A percentile compares a stretch with the other conserved stretches of the same genome.
phyloP scores from a whole-genome alignment of 2,113 vertebrate species.

The Melanotaenia duboulayi region DNA sequence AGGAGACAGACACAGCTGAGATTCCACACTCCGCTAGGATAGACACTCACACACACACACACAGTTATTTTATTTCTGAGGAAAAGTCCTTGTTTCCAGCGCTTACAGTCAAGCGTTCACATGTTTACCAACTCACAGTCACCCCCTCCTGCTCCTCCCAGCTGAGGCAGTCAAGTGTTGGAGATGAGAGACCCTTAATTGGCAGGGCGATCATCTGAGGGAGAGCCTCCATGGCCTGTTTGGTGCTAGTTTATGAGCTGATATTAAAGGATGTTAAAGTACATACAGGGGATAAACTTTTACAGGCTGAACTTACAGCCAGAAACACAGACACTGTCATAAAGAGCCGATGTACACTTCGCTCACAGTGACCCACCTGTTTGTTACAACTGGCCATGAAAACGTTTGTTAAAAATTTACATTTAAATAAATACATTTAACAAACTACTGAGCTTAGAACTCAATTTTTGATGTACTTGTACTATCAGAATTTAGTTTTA shows the following conservation, averaged over 20 bases:
- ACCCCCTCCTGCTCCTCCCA: conserved; percentile 18
- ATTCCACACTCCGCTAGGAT: conserved; percentile 71
- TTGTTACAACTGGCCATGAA: background rate
- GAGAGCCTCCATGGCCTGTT: conserved; percentile 68
- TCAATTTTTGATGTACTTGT: background rate
- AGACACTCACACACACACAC: conserved; percentile 13
- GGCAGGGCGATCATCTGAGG: conserved; percentile 59
- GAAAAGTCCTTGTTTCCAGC: conserved; percentile 51
- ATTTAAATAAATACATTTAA: background rate
- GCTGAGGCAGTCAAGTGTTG: conserved; percentile 53
- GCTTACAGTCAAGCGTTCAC: conserved; percentile 32
- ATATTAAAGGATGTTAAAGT: conserved; percentile 79
- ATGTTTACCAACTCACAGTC: conserved; percentile 45
- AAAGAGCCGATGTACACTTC: conserved; percentile 58
- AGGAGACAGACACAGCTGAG: conserved; percentile 75
- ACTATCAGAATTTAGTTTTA: background rate
- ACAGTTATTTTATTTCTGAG: conserved; percentile 59
- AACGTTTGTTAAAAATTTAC: background rate
- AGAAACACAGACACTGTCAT: conserved; percentile 64
- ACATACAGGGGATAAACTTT: conserved; percentile 80
- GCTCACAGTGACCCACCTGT: conserved; percentile 6
- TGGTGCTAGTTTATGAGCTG: conserved; percentile 72
- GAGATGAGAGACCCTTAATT: conserved; percentile 66
- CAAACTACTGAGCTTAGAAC: background rate
- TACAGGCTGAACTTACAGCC: conserved; percentile 74